These are phyloP conservation scores for Clusia tigrina DNA, from an alignment of 2,888 invertebrate species.

Conservation along the genomic window DNA sequence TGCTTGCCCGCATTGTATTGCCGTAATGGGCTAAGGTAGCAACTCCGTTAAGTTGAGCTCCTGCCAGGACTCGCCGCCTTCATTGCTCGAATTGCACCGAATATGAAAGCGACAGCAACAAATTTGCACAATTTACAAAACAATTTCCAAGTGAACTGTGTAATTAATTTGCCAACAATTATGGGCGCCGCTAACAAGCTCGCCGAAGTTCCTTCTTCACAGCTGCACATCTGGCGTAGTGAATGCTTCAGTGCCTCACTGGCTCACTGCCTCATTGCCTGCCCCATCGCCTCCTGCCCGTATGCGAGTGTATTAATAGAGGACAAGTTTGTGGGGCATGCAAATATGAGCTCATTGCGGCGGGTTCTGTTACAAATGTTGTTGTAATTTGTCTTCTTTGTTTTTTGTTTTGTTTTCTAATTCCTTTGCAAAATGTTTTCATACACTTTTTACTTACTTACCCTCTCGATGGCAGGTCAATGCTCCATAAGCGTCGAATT, in stretches of 20 bases:
- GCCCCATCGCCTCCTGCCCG: no score
- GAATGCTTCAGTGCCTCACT: neutral
- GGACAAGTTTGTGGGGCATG: no score
- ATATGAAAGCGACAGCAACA: no score
- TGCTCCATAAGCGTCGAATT: neutral
- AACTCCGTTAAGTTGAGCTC: no score
- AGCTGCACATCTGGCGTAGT: neutral
- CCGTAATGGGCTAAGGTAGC: no score
- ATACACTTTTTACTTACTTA: neutral
- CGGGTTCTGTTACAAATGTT: neutral
- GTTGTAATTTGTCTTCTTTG: neutral
- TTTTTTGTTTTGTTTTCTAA: neutral
- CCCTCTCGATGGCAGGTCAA: neutral
- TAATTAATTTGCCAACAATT: constrained; percentile 5
- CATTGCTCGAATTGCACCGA: no score
- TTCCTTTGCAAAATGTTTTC: neutral
- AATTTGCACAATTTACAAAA: no score
- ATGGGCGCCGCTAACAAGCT: constrained; percentile 3
- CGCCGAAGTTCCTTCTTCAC: neutral
- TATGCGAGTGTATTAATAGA: no score
- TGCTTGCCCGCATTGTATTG: no score
- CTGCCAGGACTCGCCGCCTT: no score
- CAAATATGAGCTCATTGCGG: neutral
- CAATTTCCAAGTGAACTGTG: no score
- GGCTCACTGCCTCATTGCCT: neutral